Evolutionary conservation across 2,113 vertebrate species (phyloP), one percentile per base, ranked within the genome.

Genomic region (Cynopterus brachyotis): DNA sequence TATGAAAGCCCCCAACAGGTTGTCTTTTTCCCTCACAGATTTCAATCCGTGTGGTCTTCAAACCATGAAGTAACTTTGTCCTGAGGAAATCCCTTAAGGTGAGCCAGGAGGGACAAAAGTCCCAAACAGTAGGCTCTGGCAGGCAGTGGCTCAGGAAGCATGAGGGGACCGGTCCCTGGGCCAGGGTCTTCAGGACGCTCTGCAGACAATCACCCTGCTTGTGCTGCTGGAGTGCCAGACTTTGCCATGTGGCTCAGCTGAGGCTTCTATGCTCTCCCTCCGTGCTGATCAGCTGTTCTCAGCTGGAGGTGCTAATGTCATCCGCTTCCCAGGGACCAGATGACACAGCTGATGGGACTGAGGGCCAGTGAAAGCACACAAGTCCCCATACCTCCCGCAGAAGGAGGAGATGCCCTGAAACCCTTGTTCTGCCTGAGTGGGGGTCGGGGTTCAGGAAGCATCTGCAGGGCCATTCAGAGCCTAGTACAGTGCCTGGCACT

Each of bases 271-370:
- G 42, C 30, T 20, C 20, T 70, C 94, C 84, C 84, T 26, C 35
- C 10, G 5, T 3, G 76, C 69, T 4, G 1, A 16, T 89, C 96
- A 97, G 97, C 98, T 97, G 96, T 0, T 70, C 85, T 12, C 97
- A 97, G 97, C 96, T 97, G 94, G 98, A 96, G 79, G 95, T 35
- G 4, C 45, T 73, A 95, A 91, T 95, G 83, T 96, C 67, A 96
- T 28, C 95, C 24, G 24, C 17, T 73, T 93, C 95, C 94, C 42
- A 55, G 91, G 88, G 91, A 53, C 69, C 89, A 96, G 98, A 97
- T 97, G 96, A 97, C 93, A 98, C 96, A 98, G 94, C 94, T 96
- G 95, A 83, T 3, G 85, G 5, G 30, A 6, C 20, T 13, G 20
- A 1, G 0, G 67, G 45, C 85, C 72, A 45, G 72, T 35, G 42